Evolutionary conservation across 2,888 invertebrate genomes (phyloP).

Genomic region (Copidosoma aretas): DNA sequence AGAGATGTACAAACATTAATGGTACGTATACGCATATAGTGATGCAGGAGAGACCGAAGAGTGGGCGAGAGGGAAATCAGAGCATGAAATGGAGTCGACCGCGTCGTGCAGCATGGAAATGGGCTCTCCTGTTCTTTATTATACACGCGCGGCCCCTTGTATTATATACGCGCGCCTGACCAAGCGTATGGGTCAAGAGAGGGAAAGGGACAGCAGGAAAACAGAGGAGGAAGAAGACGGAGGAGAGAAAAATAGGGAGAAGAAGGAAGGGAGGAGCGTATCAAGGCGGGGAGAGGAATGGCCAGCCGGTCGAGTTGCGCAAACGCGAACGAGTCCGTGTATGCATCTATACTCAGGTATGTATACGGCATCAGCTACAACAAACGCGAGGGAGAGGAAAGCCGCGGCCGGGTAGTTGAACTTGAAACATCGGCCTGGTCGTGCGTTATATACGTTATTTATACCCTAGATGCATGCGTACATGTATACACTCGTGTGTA

Average conservation of each 20-base stretch:
- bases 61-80: constrained; percentile 23
- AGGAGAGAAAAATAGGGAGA: constrained; percentile 21
- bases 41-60: background rate
- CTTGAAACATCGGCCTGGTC: constrained; percentile 24
- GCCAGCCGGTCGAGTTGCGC: background rate
- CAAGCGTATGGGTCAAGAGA: too few relatives aligned
- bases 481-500: too few relatives aligned
- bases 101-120: constrained; percentile 25
- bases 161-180: too few relatives aligned
- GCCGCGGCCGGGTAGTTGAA: constrained; percentile 20
- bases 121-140: constrained; percentile 6
- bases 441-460: constrained; percentile 6
- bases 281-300: constrained; percentile 7
- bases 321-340: background rate
- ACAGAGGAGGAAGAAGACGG: background rate
- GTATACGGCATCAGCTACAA: background rate
- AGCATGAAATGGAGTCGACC: constrained; percentile 34
- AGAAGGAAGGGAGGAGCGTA: background rate
- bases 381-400: background rate
- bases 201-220: background rate
- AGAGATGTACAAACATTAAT: too few relatives aligned
- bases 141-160: constrained; percentile 10
- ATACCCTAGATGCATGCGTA: too few relatives aligned
- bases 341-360: background rate
- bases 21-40: background rate